Base-by-base conservation (phyloP, 2,888 invertebrate genomes). In the Drosophila flavopinicola region DNA sequence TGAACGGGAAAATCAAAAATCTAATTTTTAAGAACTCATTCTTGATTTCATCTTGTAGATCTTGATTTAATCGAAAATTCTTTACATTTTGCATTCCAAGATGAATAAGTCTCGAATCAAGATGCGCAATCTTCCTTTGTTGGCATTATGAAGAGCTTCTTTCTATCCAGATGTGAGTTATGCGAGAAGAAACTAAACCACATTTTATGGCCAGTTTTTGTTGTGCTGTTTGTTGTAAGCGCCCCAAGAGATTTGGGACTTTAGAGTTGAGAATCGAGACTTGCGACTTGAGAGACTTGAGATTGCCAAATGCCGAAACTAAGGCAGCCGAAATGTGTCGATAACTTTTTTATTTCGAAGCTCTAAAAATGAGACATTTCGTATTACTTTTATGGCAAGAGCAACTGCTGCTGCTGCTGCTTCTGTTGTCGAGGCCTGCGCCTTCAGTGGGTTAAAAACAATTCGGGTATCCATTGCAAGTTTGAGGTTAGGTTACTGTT, bases 351-450 rank as follows among this genome's bases (percentile, higher is more conserved):
- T 82, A 85, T 87, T 85, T 84, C 84, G 79, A 83, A 83, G 83
- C 83, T 87, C 87, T 84, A 84, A 84, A 84, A 84, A 84, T 84
- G 87, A 84, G 83, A 84, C 83, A 84, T 84, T 84, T 84, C 84
- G 74, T 84, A 84, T 84, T 87, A 84, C 87, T 85, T 87, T 84
- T 87, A 84, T 76, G 87, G 71, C 79, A 48, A 65, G 30, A 83
- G 84, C 83, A 84, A 84, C 87, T 84, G 83, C 78, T 67, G 75
- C 56, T 61, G 25, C 51, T 42, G 49, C 27, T 29, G 33, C 27
- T 25, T 4, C 48, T 20, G 30, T 23, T 35, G 49, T 41, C 5
- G 23, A 24, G 57, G 47, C 44, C 60, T 59, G 41, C 11, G 52
- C 41, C 45, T 60, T 30, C 47, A 75, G 83, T 82, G 83, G 83